phyloP scores from a whole-genome alignment of 1,140 invertebrate species.

The Gerris buenoi region DNA sequence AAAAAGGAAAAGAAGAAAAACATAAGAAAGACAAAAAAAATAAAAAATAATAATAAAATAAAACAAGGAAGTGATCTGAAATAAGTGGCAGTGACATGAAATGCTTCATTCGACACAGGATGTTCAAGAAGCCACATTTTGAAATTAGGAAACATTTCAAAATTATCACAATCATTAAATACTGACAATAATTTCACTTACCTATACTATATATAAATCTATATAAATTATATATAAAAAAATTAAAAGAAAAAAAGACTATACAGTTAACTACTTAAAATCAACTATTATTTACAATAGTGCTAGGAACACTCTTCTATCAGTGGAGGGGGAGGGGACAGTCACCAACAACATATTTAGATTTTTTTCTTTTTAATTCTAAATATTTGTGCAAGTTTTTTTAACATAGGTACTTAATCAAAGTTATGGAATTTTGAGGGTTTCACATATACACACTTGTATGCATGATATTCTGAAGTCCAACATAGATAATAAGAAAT shows the following conservation, averaged over 20 bases:
- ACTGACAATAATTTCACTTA: neutral
- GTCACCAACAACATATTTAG: no score
- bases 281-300: neutral
- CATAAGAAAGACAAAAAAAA: neutral
- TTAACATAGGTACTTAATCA: no score
- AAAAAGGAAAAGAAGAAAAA: neutral
- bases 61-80: neutral
- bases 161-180: neutral
- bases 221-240: no score
- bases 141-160: neutral
- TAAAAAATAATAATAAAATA: neutral
- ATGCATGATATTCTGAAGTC: no score
- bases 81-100: neutral
- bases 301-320: neutral
- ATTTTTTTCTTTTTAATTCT: no score
- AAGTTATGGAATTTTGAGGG: no score
- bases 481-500: no score
- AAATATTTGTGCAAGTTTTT: no score
- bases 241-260: neutral
- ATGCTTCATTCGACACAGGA: neutral
- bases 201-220: neutral
- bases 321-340: no score
- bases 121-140: neutral
- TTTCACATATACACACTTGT: no score
- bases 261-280: neutral